Conservation (phyloP, 2,888 invertebrate species). For the Coleophora deauratella region DNA sequence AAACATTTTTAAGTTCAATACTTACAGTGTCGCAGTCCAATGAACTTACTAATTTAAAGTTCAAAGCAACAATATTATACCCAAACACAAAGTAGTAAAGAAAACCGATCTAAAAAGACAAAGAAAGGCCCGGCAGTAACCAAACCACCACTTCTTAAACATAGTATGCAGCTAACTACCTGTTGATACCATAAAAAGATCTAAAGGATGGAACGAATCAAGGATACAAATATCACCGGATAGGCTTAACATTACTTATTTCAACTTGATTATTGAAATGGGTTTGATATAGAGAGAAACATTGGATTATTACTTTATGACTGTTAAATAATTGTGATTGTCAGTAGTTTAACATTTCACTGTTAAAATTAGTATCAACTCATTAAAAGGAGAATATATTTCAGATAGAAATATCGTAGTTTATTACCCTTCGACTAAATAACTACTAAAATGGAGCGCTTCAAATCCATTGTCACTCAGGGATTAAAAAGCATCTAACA, state of each 20-base stretch:
- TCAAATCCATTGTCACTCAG: no score
- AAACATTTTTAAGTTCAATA: no score
- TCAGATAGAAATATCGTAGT: no score
- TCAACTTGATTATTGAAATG: constrained; percentile 45
- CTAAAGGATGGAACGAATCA: constrained; percentile 9
- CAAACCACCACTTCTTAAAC: constrained; percentile 1
- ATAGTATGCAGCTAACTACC: constrained; percentile 23
- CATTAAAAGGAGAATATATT: no score
- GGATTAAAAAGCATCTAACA: no score
- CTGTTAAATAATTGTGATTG: constrained; percentile 1
- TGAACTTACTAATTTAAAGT: neutral
- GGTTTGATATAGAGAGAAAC: constrained; percentile 19
- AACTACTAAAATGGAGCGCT: no score
- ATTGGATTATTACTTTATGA: constrained; percentile 20
- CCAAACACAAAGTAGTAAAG: no score
- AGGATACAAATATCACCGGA: constrained; percentile 19
- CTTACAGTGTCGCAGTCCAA: no score
- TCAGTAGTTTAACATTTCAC: constrained; percentile 1
- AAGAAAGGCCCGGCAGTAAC: neutral
- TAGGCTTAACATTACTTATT: constrained; percentile 15
- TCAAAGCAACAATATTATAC: no score
- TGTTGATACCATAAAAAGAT: constrained; percentile 39
- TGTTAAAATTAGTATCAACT: neutral
- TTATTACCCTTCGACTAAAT: no score
- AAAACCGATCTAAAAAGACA: no score